phyloP scores from a whole-genome alignment of 2,113 vertebrate genomes.

The Marmota flaviventris region DNA sequence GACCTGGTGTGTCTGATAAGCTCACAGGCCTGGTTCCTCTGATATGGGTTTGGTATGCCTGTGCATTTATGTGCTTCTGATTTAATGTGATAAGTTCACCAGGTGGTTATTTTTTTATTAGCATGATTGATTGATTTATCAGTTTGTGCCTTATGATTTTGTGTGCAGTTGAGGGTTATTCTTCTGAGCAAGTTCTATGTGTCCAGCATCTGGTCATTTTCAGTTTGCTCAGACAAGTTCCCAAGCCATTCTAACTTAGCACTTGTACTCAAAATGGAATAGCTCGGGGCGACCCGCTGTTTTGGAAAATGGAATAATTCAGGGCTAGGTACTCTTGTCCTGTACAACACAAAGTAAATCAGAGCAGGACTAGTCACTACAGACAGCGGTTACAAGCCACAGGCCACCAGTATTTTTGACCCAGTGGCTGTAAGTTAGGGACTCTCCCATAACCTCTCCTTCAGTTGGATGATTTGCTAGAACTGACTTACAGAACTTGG shows the following conservation, averaged over 20 bases:
- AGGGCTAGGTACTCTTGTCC: background rate
- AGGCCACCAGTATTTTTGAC: background rate
- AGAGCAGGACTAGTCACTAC: background rate
- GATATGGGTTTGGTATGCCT: background rate
- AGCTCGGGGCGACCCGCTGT: background rate
- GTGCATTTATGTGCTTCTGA: background rate
- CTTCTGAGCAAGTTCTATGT: background rate
- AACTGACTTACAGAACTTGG: background rate
- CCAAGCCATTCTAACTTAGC: no score
- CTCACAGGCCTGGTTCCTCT: no score
- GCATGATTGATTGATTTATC: background rate
- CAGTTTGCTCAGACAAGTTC: no score
- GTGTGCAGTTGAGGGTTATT: background rate
- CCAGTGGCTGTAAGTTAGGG: background rate
- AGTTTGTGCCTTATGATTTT: background rate
- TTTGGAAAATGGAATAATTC: background rate
- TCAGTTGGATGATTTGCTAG: background rate
- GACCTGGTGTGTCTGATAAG: background rate
- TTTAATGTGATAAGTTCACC: background rate
- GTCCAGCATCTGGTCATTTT: background rate
- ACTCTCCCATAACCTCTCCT: background rate
- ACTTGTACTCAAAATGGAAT: background rate
- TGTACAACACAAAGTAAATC: background rate
- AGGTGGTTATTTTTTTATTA: background rate
- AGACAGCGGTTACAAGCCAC: background rate